phyloP scores from a whole-genome alignment of 2,113 vertebrate genomes.

The Phrynosoma blainvillii region DNA sequence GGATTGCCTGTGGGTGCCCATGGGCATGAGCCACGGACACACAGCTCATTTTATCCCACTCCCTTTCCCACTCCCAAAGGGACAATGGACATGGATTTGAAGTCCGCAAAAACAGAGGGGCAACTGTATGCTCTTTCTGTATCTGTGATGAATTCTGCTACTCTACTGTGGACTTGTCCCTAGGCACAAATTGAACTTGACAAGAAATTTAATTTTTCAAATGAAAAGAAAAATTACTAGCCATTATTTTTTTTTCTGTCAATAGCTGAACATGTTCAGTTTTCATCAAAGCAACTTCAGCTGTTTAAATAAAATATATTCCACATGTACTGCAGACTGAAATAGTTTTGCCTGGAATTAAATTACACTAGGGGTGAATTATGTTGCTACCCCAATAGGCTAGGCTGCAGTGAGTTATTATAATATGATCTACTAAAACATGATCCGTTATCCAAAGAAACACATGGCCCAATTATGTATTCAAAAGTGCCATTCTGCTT shows the following conservation, averaged over 20 bases:
- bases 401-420: background rate
- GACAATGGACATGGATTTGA: no score
- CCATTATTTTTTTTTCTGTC: slow-evolving; percentile 40
- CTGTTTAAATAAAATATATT: slow-evolving; percentile 44
- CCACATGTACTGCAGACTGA: background rate
- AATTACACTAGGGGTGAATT: slow-evolving; percentile 3
- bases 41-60: no score
- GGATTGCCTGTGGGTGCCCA: no score
- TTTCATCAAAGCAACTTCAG: slow-evolving; percentile 26
- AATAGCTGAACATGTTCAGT: background rate
- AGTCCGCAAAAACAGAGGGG: no score
- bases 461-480: background rate
- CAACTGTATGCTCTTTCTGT: background rate
- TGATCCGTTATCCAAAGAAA: background rate
- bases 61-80: no score
- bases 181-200: slow-evolving; percentile 12
- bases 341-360: slow-evolving; percentile 25
- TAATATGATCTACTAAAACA: background rate
- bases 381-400: slow-evolving; percentile 32
- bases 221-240: background rate
- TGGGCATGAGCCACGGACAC: no score
- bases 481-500: background rate
- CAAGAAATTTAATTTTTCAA: slow-evolving; percentile 24
- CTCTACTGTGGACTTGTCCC: background rate
- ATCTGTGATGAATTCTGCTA: background rate